phyloP scores from a whole-genome alignment of 1,140 invertebrate genomes.

The Panulirus ornatus region DNA sequence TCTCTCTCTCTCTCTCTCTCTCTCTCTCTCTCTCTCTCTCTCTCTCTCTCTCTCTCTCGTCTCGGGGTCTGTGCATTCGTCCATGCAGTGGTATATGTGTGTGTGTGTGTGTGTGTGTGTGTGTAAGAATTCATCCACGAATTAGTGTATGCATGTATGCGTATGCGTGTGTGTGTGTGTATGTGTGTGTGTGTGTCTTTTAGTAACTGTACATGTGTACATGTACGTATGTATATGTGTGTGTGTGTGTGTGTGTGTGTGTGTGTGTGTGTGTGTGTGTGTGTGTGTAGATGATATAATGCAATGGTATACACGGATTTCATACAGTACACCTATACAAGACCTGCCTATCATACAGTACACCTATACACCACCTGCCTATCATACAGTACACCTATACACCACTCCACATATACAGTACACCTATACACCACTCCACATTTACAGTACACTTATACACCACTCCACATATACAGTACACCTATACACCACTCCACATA shows the following conservation, averaged over 20 bases:
- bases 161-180: background rate
- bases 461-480: too few relatives aligned
- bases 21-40: constrained; percentile 21
- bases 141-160: background rate
- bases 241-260: constrained; percentile 4
- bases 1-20: constrained; percentile 20
- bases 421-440: too few relatives aligned
- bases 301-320: too few relatives aligned
- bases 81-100: background rate
- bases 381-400: too few relatives aligned
- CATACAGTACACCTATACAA: too few relatives aligned
- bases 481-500: too few relatives aligned
- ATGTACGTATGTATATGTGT: constrained; percentile 1
- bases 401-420: too few relatives aligned
- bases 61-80: background rate
- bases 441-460: too few relatives aligned
- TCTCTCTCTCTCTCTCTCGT: constrained; percentile 28
- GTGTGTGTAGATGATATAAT: background rate
- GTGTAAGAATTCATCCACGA: background rate
- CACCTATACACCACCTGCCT: too few relatives aligned
- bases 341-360: too few relatives aligned
- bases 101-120: constrained; percentile 22
- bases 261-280: background rate
- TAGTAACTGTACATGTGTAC: too few relatives aligned
- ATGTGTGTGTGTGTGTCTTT: background rate